Percentiles rank a stretch among this genome's conserved stretches.
phyloP scores from a whole-genome alignment of 1,140 invertebrate species.

The Trachymyrmex septentrionalis region DNA sequence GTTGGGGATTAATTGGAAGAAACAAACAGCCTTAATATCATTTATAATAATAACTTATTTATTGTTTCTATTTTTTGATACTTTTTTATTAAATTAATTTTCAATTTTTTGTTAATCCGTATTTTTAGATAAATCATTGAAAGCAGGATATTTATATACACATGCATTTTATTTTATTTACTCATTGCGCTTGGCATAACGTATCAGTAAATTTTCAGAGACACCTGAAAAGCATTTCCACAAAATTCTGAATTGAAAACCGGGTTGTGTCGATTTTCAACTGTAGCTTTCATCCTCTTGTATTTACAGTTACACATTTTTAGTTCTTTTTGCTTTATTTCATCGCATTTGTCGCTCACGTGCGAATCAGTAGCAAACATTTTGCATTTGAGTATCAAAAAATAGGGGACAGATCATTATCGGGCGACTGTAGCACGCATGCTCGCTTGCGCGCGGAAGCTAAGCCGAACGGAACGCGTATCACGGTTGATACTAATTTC shows the following conservation, averaged over 20 bases:
- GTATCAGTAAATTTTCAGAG: conserved; percentile 37
- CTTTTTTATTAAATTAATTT: conserved; percentile 27
- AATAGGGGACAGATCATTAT: conserved; percentile 36
- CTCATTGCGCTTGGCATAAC: conserved; percentile 22
- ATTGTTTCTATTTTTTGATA: not conserved
- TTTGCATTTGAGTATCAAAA: not conserved
- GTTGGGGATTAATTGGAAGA: not conserved
- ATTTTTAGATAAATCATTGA: conserved; percentile 1
- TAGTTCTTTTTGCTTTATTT: not conserved
- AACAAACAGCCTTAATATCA: not conserved
- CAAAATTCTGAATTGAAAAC: conserved; percentile 34
- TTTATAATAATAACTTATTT: conserved; percentile 2
- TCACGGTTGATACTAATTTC: conserved; percentile 67
- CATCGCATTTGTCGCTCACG: not conserved
- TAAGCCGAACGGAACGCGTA: conserved; percentile 58
- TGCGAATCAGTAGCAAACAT: conserved; percentile 16
- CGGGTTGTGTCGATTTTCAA: conserved; percentile 45
- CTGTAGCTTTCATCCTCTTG: conserved; percentile 37
- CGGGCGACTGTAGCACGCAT: not conserved
- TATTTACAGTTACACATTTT: conserved; percentile 36
- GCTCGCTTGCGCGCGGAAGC: conserved; percentile 2
- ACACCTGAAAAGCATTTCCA: conserved; percentile 29
- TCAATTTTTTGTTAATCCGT: not conserved
- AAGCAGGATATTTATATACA: conserved; percentile 12
- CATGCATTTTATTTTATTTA: conserved; percentile 14